Evolutionary conservation across 2,888 invertebrate genomes (phyloP), one percentile per base, ranked within the genome.

Genomic region (Neoascia interrupta): DNA sequence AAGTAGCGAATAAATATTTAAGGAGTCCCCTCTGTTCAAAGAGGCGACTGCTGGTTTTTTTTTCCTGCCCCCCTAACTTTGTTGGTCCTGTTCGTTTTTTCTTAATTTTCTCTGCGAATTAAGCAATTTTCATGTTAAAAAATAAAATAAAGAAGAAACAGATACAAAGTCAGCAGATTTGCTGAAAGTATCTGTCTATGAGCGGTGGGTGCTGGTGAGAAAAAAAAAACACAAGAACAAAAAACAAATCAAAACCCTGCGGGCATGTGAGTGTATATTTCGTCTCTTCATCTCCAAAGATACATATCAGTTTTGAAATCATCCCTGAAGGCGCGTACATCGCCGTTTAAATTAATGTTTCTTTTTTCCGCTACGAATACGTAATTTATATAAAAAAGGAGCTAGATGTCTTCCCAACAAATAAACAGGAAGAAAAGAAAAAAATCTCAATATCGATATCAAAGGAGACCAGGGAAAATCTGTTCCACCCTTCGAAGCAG

Each of bases 1-100:
- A 64, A 64, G 56, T 51, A 54, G 58, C 58, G 47, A 72, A 72
- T 72, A 76, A 72, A 70, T 72, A 72, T 76, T 66, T 64, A 76
- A 63, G 49, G 11, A 72, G 63, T 64, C 45, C 63, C 51, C 28
- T 36, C 23, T 19, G 28, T 28, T 21, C 15, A 18, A 21, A 28
- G 16, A 10, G 16, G 19, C 19, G n/a, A 28, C 53, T 53, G 64
- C 34, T 41, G n/a, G 31, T 34, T 28, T 49, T 19, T 54, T 19
- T 36, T 61, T 28, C 47, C 11, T 37, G 47, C 6, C 26, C 36
- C 28, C 49, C 34, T 36, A 15, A 15, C 2, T 26, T 23, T 39
- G 11, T 45, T 19, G 26, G 11, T n/a, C 11, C 26, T 18, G 18
- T 5, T 6, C 11, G 5, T 23, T 45, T 54, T 45, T 54, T 37